Base-by-base conservation (phyloP, 1,140 invertebrate genomes). In the Drosophila nannoptera region DNA sequence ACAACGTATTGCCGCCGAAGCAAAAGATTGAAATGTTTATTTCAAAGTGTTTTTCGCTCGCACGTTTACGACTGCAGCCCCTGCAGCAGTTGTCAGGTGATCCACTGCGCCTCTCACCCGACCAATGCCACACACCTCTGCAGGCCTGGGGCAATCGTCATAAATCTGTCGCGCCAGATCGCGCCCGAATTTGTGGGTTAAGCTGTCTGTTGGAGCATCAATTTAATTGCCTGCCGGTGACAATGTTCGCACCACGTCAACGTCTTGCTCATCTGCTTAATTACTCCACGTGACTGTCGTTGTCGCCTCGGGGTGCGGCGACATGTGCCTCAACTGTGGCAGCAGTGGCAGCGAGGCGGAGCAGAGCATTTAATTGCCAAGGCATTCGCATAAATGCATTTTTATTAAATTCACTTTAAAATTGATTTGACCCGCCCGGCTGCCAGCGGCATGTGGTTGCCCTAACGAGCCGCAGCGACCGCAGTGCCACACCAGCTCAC, bases 1-100 rank as follows among this genome's bases (percentile, higher is more conserved):
- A 83, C 80, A 83, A 76, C 76, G 70, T 80, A 76, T 84, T 73
- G 64, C 65, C 55, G 50, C 46, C 29, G 69, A 52, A 56, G 61
- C 78, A 86, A 73, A 77, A 80, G 86, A 86, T 83, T 83, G 81
- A 83, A 77, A 83, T 83, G 69, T 83, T 77, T 75, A 84, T 84
- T 86, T 77, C 80, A 80, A 86, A 78, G 73, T 69, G 62, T 78
- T 68, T 78, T 68, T 75, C 62, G 42, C 40, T 63, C 29, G 35
- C 29, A 7, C 54, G n/a, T 68, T 67, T 63, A 59, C 65, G 55
- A 61, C 22, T 22, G 22, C 54, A 58, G 55, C 45, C 56, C 22
- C 64, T 48, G 33, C 64, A 36, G 42, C 80, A 69, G 69, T 64
- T 77, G 81, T 68, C 81, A 84, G 81, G 81, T 84, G 73, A 81